Evolutionary conservation across 2,797 vertebrate genomes (phyloP).

Genomic region (Artibeus jamaicensis): DNA sequence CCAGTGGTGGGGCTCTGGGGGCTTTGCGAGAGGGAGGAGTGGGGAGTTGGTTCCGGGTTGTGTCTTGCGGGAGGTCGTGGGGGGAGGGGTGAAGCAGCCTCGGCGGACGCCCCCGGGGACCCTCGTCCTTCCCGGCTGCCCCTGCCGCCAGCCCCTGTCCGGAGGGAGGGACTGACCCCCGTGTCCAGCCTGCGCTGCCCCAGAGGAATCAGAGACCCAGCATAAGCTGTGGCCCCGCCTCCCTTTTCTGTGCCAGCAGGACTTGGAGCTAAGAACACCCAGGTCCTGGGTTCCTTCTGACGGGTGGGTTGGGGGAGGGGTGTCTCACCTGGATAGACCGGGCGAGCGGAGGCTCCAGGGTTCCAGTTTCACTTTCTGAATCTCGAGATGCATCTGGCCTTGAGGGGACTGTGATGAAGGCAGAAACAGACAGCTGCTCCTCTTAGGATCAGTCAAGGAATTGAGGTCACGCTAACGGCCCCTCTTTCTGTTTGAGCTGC

Average conservation of each 20-base stretch:
- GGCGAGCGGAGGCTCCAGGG: not conserved
- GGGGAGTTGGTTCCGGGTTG: slow-evolving; percentile 49
- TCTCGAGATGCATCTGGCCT: slow-evolving; percentile 1
- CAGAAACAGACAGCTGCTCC: not conserved
- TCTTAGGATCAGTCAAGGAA: slow-evolving; percentile 37
- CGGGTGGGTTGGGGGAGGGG: not conserved
- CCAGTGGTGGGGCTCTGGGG: not conserved
- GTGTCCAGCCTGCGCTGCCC: slow-evolving; percentile 34
- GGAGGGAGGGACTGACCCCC: not conserved
- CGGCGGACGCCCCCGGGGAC: not conserved
- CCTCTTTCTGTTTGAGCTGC: slow-evolving; percentile 34
- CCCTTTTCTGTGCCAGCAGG: slow-evolving; percentile 48
- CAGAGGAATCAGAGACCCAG: slow-evolving; percentile 41
- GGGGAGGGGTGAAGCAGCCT: slow-evolving; percentile 30
- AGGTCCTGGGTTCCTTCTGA: slow-evolving; percentile 22
- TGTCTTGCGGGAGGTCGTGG: not conserved
- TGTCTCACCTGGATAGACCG: not conserved
- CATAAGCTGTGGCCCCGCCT: slow-evolving; percentile 62
- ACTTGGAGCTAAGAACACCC: slow-evolving; percentile 52
- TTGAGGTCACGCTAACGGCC: slow-evolving; percentile 49
- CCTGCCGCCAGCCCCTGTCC: not conserved
- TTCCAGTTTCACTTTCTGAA: slow-evolving; percentile 5
- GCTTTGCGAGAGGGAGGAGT: not conserved
- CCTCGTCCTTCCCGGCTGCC: not conserved
- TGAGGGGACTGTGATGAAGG: not conserved